Evolutionary conservation across 2,797 vertebrate genomes (phyloP).

Genomic region (Leptodactylus fallax): DNA sequence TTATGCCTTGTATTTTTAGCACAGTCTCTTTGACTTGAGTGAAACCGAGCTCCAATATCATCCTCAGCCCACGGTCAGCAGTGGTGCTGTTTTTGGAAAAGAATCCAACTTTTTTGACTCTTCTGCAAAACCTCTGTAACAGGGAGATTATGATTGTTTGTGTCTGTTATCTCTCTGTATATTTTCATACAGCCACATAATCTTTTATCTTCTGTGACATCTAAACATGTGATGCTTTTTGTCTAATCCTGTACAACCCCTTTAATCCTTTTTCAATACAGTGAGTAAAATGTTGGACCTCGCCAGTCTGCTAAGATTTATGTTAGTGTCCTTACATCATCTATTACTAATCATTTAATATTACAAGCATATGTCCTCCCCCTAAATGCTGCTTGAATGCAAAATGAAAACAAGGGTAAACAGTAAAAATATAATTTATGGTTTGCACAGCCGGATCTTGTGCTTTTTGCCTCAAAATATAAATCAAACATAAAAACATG

Average conservation of each 20-base stretch:
- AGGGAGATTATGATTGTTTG: no score
- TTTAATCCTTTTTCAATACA: not conserved
- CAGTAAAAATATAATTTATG: conserved; percentile 18
- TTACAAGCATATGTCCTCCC: not conserved
- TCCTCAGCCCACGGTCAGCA: no score
- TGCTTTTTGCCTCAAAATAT: not conserved
- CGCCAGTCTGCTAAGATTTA: not conserved
- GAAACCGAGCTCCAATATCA: no score
- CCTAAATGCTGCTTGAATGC: not conserved
- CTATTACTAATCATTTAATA: conserved; percentile 8
- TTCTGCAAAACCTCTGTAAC: no score
- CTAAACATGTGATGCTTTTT: no score
- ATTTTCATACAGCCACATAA: no score
- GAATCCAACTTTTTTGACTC: no score
- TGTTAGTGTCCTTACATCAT: conserved; percentile 12
- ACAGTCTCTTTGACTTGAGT: no score
- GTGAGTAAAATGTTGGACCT: not conserved
- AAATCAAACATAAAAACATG: conserved; percentile 27
- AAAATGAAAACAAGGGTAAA: conserved; percentile 16
- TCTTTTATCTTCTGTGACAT: no score
- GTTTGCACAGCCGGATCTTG: not conserved
- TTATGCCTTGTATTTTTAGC: no score
- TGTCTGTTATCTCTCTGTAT: no score
- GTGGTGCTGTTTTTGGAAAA: no score
- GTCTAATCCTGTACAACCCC: not conserved